phyloP scores from a whole-genome alignment of 1,140 invertebrate species.

The Neuroterus valhalla region DNA sequence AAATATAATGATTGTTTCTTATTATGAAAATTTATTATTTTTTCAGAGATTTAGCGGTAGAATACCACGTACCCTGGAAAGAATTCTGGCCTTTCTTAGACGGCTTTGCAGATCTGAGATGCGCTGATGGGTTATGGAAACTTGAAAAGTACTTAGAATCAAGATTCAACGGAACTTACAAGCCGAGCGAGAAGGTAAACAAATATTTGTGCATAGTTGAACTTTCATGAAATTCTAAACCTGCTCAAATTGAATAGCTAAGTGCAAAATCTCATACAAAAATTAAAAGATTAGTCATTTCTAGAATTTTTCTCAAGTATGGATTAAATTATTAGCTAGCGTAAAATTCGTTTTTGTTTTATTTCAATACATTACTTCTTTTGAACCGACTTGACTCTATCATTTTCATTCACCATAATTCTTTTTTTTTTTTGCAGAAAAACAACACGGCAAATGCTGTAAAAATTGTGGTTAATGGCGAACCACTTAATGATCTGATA shows the following conservation, averaged over 20 bases:
- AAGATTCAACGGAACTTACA: conserved; percentile 57
- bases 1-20: neutral
- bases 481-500: neutral
- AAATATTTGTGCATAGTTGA: conserved; percentile 11
- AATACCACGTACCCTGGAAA: conserved; percentile 87
- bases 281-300: conserved; percentile 32
- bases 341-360: too few relatives aligned
- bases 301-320: too few relatives aligned
- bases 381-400: neutral
- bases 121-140: conserved; percentile 81
- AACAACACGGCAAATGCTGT: neutral
- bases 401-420: conserved; percentile 37
- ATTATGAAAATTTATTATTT: conserved; percentile 2
- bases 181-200: conserved; percentile 14
- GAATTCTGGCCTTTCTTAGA: conserved; percentile 94
- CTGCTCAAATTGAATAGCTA: conserved; percentile 44
- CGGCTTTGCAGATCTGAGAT: conserved; percentile 84
- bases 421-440: neutral
- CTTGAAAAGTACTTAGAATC: conserved; percentile 85
- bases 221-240: conserved; percentile 31
- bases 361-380: too few relatives aligned
- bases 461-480: conserved; percentile 1
- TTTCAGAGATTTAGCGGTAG: conserved; percentile 82
- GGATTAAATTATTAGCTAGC: too few relatives aligned
- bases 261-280: conserved; percentile 39